Base-by-base conservation (phyloP, 2,113 vertebrate species). In the Epinephelus fuscoguttatus region DNA sequence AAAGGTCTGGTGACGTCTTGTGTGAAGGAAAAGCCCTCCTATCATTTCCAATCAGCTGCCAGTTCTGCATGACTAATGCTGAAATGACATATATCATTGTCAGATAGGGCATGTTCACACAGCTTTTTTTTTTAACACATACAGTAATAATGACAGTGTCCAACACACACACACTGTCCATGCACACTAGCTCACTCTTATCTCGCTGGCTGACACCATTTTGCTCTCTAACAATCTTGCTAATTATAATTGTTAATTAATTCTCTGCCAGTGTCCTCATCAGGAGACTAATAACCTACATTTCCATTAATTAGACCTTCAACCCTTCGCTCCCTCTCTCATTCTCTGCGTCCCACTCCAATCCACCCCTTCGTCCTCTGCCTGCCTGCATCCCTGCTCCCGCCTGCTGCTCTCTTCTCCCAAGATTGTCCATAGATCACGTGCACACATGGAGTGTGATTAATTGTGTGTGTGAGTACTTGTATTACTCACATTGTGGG, bases 211-310 rank as follows among this genome's bases (percentile, higher is more conserved):
- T 95, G 96, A 96, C 95, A 96, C 95, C 91, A 92, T 96, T 96
- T 95, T 94, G 94, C 95, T 95, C 94, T 96, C 95, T 94, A 96
- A 96, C 95, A 96, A 96, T 95, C 94, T 95, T 94, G 95, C 95
- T 96, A 96, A 96, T 96, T 96, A 96, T 96, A 96, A 95, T 95
- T 94, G 94, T 96, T 96, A 96, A 96, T 96, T 96, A 95, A 96
- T 95, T 96, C 93, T 95, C 93, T 94, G 93, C 84, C 93, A 89
- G 92, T 92, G 94, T 95, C 95, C 94, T 95, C 95, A 95, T 96
- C 96, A 95, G 92, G 96, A 96, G 96, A 96, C 93, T 95, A 96
- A 96, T 94, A 96, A 96, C 96, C 96, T 96, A 96, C 95, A 96
- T 96, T 95, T 95, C 87, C 94, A 95, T 95, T 95, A 96, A 96